These are phyloP conservation scores for Miniopterus natalensis DNA, from an alignment of 2,113 vertebrate genomes.

Conservation along the genomic window DNA sequence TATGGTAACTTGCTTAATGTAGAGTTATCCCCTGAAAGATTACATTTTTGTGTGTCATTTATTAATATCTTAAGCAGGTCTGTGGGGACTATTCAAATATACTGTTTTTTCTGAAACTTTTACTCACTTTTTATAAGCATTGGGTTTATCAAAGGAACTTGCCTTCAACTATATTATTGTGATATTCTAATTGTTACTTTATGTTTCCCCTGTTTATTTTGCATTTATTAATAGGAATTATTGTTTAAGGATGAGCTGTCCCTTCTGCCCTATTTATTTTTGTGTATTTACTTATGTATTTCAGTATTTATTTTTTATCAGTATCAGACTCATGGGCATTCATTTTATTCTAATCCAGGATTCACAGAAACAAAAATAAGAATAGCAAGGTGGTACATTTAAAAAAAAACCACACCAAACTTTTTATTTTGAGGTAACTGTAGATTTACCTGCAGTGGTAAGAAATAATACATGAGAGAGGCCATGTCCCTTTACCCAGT, in stretches of 20 bases:
- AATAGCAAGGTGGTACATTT: not conserved
- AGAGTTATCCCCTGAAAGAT: not conserved
- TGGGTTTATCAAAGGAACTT: not conserved
- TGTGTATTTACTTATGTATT: not conserved
- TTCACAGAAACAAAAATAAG: conserved; percentile 9
- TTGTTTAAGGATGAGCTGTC: not conserved
- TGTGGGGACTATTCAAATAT: not conserved
- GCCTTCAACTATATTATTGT: not conserved
- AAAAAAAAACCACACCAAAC: not conserved
- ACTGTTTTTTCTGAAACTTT: not conserved
- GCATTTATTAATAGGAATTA: conserved; percentile 23
- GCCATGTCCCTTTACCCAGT: not conserved
- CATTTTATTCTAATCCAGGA: conserved; percentile 56
- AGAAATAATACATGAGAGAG: not conserved
- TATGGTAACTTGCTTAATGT: not conserved
- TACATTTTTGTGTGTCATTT: not conserved
- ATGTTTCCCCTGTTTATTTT: not conserved
- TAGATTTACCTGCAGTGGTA: not conserved
- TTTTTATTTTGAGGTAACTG: not conserved
- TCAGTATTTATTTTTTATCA: conserved; percentile 12
- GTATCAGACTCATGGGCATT: not conserved
- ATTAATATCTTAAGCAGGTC: not conserved
- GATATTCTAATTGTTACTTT: not conserved
- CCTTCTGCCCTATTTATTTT: not conserved
- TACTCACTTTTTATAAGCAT: not conserved